Percentiles rank a stretch among this genome's conserved stretches.
Conservation (phyloP, 2,797 vertebrate genomes). For the Cyprinodon diabolis region DNA sequence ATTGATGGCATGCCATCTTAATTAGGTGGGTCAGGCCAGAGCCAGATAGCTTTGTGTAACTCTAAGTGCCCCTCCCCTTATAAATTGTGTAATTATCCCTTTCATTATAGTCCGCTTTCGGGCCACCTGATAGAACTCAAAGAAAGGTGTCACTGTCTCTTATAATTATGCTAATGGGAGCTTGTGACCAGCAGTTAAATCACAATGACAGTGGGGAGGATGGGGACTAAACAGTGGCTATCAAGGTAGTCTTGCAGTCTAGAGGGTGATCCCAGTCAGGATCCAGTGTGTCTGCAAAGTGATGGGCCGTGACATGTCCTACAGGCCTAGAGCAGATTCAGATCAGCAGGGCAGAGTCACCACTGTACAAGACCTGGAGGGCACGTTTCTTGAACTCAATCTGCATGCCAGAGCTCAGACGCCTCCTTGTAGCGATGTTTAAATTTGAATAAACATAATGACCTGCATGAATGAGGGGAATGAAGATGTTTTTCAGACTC, state of each 20-base stretch:
- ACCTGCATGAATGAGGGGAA: constrained; percentile 55
- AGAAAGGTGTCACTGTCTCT: constrained; percentile 81
- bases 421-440: constrained; percentile 48
- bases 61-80: constrained; percentile 76
- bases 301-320: constrained; percentile 73
- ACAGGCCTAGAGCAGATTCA: constrained; percentile 55
- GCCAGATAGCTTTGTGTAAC: constrained; percentile 65
- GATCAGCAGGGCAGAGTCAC: constrained; percentile 50
- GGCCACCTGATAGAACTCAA: constrained; percentile 79
- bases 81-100: constrained; percentile 82
- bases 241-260: constrained; percentile 77
- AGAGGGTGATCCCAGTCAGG: constrained; percentile 57
- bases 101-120: constrained; percentile 79
- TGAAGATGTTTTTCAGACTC: constrained; percentile 26
- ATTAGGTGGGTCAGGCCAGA: constrained; percentile 56
- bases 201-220: constrained; percentile 65
- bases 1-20: constrained; percentile 62
- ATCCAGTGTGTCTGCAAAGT: constrained; percentile 71
- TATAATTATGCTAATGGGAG: constrained; percentile 82
- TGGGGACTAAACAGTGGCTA: constrained; percentile 51
- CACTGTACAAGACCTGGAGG: constrained; percentile 59
- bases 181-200: constrained; percentile 77
- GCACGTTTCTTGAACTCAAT: constrained; percentile 32
- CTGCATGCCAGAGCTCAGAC: constrained; percentile 59
- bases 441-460: constrained; percentile 63